A percentile compares a stretch with the other conserved stretches of the same genome.
phyloP scores from a whole-genome alignment of 92 coral and sea anemone species.

The Epizoanthus illoricatus region DNA sequence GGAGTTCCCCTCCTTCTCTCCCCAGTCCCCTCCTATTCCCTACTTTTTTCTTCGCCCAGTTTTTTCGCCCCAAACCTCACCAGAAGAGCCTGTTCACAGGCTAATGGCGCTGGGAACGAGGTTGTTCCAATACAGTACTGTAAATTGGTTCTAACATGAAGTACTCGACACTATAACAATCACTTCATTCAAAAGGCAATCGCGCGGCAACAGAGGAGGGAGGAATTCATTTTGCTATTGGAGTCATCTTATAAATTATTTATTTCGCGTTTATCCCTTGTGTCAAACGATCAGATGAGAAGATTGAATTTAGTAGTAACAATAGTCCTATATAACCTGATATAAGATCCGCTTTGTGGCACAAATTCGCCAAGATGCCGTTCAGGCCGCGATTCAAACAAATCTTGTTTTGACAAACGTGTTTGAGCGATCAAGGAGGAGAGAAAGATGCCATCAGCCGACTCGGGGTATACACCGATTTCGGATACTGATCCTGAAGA shows the following conservation, averaged over 20 bases:
- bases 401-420: background rate
- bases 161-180: background rate
- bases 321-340: background rate
- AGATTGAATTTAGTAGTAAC: conserved; percentile 9
- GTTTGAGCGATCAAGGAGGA: background rate
- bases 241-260: conserved; percentile 57
- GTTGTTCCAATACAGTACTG: background rate
- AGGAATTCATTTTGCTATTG: background rate
- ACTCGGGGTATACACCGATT: conserved; percentile 30
- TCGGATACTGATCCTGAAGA: conserved; percentile 31
- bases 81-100: too few species aligned
- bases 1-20: too few species aligned
- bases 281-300: conserved; percentile 8
- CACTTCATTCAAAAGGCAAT: background rate
- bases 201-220: background rate
- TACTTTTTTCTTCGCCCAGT: too few species aligned
- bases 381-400: conserved; percentile 24
- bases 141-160: conserved; percentile 16
- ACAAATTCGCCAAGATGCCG: background rate
- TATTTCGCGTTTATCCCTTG: conserved; percentile 9
- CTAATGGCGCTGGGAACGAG: too few species aligned
- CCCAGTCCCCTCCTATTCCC: too few species aligned
- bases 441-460: conserved; percentile 22
- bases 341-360: background rate
- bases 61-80: too few species aligned